These are phyloP conservation scores for Neoascia interrupta DNA, from an alignment of 2,888 invertebrate genomes.

Conservation along the genomic window DNA sequence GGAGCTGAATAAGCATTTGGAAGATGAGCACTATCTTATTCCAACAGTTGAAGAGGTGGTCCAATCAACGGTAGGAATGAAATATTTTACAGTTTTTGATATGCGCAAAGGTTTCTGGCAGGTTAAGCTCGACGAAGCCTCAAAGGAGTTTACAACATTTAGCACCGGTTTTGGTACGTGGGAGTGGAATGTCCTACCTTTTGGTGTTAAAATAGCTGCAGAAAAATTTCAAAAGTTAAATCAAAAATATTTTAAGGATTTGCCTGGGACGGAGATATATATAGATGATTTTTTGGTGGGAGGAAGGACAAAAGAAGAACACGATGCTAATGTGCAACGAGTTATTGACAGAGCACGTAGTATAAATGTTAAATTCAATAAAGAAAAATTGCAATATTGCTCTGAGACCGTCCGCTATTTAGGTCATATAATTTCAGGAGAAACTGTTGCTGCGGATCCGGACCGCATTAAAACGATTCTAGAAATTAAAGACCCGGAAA, in stretches of 20 bases:
- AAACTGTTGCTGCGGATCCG: conserved; percentile 62
- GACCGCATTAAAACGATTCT: conserved; percentile 37
- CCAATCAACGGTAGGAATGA: conserved; percentile 62
- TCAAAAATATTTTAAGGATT: neutral
- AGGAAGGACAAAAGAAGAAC: no score
- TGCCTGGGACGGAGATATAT: conserved; percentile 17
- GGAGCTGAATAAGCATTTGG: conserved; percentile 69
- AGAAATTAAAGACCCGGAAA: conserved; percentile 61
- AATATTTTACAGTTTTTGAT: conserved; percentile 70
- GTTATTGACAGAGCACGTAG: conserved; percentile 24
- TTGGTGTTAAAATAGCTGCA: neutral
- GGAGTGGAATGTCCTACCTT: neutral
- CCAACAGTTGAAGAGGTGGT: conserved; percentile 70
- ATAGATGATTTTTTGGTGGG: conserved; percentile 46
- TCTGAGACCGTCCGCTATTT: conserved; percentile 70
- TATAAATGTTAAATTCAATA: conserved; percentile 32
- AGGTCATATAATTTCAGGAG: conserved; percentile 50
- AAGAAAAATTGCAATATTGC: conserved; percentile 62
- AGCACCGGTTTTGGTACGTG: no score
- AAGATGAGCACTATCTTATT: conserved; percentile 67
- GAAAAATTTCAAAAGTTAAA: neutral
- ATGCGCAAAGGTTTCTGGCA: conserved; percentile 69
- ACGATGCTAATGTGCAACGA: conserved; percentile 39
- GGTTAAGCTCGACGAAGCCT: no score
- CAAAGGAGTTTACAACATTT: no score